Evolutionary conservation across 2,888 invertebrate genomes (phyloP).

Genomic region (Cyclophora punctaria): DNA sequence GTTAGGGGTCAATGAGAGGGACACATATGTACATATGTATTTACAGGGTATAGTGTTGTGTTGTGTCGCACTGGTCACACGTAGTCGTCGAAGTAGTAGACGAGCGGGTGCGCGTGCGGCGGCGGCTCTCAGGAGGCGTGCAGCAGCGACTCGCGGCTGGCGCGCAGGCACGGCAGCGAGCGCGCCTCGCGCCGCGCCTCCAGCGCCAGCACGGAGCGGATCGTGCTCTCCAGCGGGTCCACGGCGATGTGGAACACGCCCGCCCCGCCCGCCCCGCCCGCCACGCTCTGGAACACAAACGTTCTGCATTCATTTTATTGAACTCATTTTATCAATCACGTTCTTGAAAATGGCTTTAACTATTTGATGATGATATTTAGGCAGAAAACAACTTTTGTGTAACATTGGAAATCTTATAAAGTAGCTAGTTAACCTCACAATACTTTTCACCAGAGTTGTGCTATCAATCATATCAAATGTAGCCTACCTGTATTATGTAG

Average conservation of each 20-base stretch:
- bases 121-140: conserved; percentile 60
- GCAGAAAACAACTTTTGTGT: too few species aligned
- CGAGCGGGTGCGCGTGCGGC: conserved; percentile 20
- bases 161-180: conserved; percentile 81
- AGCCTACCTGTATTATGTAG: too few species aligned
- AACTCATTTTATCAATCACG: too few species aligned
- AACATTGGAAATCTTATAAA: too few species aligned
- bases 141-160: conserved; percentile 59
- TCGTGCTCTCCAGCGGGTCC: conserved; percentile 64
- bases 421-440: too few species aligned
- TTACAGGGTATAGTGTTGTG: neutral
- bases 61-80: conserved; percentile 14
- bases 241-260: conserved; percentile 68
- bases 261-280: conserved; percentile 27
- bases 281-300: conserved; percentile 10
- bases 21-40: too few species aligned
- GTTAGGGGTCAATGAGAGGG: too few species aligned
- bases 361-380: too few species aligned
- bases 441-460: too few species aligned
- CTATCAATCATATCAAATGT: too few species aligned
- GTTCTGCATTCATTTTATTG: too few species aligned
- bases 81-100: conserved; percentile 20
- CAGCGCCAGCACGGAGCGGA: conserved; percentile 56
- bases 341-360: too few species aligned
- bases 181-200: conserved; percentile 67